Conservation (phyloP, 2,888 invertebrate species). For the Hyalella azteca region DNA sequence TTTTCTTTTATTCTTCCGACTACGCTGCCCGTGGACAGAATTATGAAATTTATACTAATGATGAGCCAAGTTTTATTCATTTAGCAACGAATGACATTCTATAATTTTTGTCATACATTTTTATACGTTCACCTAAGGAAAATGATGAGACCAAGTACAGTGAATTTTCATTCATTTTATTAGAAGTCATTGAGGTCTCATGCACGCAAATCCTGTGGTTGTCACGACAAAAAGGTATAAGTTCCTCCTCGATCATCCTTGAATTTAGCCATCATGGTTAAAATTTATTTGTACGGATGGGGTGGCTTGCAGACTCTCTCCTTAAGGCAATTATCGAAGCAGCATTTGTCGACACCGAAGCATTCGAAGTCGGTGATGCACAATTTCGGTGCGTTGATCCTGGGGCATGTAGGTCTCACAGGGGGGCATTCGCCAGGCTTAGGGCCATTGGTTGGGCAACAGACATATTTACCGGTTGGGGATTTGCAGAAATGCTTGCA, state of each 20-base stretch:
- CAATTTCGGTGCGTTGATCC: constrained; percentile 28
- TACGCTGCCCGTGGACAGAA: neutral
- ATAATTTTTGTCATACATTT: neutral
- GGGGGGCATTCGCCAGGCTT: constrained; percentile 48
- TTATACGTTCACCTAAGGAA: neutral
- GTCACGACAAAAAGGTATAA: neutral
- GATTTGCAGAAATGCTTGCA: constrained; percentile 19
- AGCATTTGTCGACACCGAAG: constrained; percentile 45
- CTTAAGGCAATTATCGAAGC: constrained; percentile 48
- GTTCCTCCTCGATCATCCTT: neutral
- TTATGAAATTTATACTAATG: neutral
- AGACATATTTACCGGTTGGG: constrained; percentile 19
- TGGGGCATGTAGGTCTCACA: constrained; percentile 41
- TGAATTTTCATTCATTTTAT: neutral
- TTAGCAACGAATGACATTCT: neutral
- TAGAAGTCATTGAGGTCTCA: neutral
- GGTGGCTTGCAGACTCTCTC: constrained; percentile 45
- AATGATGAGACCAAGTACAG: neutral
- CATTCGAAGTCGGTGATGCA: constrained; percentile 44
- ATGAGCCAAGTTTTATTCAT: neutral
- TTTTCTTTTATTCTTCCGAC: neutral
- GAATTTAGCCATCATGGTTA: neutral
- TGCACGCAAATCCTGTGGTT: neutral
- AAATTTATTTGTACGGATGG: neutral
- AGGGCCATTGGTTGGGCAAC: constrained; percentile 19